Evolutionary conservation across 2,113 vertebrate genomes (phyloP).

Genomic region (Ammodramus savannarum): DNA sequence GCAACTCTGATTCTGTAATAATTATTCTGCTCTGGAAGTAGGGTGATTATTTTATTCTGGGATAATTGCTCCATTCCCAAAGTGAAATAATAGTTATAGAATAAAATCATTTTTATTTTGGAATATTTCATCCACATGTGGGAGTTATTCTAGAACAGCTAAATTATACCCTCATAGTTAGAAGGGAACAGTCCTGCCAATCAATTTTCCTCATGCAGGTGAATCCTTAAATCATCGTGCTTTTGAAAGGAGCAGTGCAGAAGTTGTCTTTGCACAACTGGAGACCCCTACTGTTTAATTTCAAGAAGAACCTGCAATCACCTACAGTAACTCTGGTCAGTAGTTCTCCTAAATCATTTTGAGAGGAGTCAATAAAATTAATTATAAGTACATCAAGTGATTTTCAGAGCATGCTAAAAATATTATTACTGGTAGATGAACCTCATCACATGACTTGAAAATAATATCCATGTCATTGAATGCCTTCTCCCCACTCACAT

Average conservation of each 20-base stretch:
- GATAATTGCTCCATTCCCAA: constrained; percentile 61
- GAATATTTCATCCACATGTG: constrained; percentile 55
- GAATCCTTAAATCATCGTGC: not conserved
- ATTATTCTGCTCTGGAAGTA: constrained; percentile 37
- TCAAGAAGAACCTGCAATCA: not conserved
- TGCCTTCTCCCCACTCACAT: not conserved
- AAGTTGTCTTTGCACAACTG: not conserved
- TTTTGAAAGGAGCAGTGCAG: not conserved
- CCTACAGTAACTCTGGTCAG: not conserved
- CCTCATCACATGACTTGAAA: not conserved
- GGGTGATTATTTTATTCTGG: constrained; percentile 58
- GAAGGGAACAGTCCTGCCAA: constrained; percentile 51
- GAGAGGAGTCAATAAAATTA: not conserved
- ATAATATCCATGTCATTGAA: not conserved
- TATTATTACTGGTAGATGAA: not conserved
- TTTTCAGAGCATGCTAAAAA: not conserved
- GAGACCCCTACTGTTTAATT: not conserved
- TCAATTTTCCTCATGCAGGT: constrained; percentile 34
- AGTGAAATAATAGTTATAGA: constrained; percentile 58
- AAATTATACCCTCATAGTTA: constrained; percentile 54
- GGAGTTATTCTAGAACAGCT: constrained; percentile 62
- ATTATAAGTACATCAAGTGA: not conserved
- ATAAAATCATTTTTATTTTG: constrained; percentile 62
- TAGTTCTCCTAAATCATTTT: not conserved
- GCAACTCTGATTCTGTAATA: constrained; percentile 18